Evolutionary conservation across 2,888 invertebrate genomes (phyloP).

Genomic region (Synergus umbraculus): DNA sequence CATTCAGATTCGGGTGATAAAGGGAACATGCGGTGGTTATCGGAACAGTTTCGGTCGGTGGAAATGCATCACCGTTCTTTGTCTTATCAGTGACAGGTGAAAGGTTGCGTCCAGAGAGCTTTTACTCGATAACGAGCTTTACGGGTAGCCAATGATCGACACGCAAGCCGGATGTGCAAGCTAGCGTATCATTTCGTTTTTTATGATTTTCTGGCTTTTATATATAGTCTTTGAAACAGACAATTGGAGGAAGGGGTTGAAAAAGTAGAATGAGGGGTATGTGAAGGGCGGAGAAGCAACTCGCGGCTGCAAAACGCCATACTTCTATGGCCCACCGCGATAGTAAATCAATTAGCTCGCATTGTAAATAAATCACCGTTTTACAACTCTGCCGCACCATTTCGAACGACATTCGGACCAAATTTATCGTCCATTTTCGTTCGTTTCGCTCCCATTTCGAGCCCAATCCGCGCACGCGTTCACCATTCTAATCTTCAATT

Average conservation of each 20-base stretch:
- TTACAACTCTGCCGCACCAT: slow-evolving; percentile 71
- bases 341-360: slow-evolving; percentile 76
- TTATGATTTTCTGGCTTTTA: slow-evolving; percentile 33
- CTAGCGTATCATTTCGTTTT: slow-evolving; percentile 61
- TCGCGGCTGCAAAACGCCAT: slow-evolving; percentile 61
- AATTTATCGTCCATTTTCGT: slow-evolving; percentile 75
- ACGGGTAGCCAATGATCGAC: slow-evolving; percentile 60
- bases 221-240: slow-evolving; percentile 42
- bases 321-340: slow-evolving; percentile 62
- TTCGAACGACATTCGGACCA: slow-evolving; percentile 69
- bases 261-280: slow-evolving; percentile 47
- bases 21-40: slow-evolving; percentile 39
- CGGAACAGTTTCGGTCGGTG: slow-evolving; percentile 29
- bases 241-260: slow-evolving; percentile 41
- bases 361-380: slow-evolving; percentile 77
- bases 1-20: slow-evolving; percentile 24
- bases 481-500: slow-evolving; percentile 54
- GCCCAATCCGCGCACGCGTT: slow-evolving; percentile 52
- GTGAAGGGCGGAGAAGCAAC: slow-evolving; percentile 45
- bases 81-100: slow-evolving; percentile 37
- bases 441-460: slow-evolving; percentile 53
- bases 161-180: slow-evolving; percentile 57
- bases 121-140: slow-evolving; percentile 58
- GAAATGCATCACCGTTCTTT: slow-evolving; percentile 27
- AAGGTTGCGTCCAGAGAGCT: slow-evolving; percentile 27